phyloP scores from a whole-genome alignment of 2,888 invertebrate genomes.

The Polyommatus iphigenia region DNA sequence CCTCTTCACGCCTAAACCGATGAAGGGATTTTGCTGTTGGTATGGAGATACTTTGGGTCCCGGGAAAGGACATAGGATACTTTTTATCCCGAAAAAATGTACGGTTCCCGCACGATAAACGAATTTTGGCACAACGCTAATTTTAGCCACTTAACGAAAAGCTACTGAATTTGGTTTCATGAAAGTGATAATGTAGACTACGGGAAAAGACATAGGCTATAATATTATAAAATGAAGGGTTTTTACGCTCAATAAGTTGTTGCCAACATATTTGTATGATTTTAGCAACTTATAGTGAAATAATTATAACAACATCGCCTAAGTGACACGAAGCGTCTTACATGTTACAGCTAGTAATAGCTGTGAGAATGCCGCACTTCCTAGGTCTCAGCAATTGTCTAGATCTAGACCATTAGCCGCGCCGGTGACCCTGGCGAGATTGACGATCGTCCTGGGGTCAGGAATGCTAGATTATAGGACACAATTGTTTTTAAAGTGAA shows the following conservation, averaged over 20 bases:
- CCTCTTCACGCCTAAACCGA: too few species aligned
- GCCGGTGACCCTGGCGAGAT: slow-evolving; percentile 23
- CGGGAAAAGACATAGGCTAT: not conserved
- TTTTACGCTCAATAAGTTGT: too few species aligned
- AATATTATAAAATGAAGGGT: not conserved
- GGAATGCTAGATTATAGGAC: slow-evolving; percentile 1
- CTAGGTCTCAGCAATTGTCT: slow-evolving; percentile 21
- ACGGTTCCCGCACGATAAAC: too few species aligned
- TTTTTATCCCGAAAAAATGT: too few species aligned
- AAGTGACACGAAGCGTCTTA: not conserved
- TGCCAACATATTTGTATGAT: too few species aligned
- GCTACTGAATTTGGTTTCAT: not conserved
- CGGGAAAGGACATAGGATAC: too few species aligned
- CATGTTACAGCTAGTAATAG: slow-evolving; percentile 29
- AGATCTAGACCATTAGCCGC: slow-evolving; percentile 19
- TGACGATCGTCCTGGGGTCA: slow-evolving; percentile 11
- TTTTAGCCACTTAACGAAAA: too few species aligned
- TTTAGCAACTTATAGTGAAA: too few species aligned
- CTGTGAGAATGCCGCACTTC: slow-evolving; percentile 21
- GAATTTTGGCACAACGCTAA: too few species aligned
- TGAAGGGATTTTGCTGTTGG: too few species aligned
- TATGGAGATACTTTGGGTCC: too few species aligned
- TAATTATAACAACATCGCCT: too few species aligned
- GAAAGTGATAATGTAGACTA: not conserved
- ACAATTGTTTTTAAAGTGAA: not conserved